Evolutionary conservation across 2,888 invertebrate genomes (phyloP).

Genomic region (Lepas anatifera): DNA sequence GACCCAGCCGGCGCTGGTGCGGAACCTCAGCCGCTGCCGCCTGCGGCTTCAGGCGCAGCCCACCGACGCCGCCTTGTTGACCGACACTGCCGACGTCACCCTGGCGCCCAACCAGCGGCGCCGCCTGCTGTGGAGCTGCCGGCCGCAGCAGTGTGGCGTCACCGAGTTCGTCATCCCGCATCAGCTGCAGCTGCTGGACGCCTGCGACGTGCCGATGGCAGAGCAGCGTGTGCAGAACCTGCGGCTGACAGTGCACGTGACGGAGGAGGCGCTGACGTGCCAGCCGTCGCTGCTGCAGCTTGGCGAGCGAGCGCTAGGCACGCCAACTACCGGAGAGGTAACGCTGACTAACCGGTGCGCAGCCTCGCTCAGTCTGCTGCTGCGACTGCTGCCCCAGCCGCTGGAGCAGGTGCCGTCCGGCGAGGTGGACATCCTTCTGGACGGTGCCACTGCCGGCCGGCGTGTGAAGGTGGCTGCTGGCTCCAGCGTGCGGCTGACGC

Average conservation of each 20-base stretch:
- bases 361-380: neutral
- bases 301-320: neutral
- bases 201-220: neutral
- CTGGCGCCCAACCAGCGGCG: neutral
- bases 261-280: neutral
- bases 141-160: neutral
- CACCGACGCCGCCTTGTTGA: neutral
- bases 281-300: neutral
- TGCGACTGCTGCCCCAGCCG: neutral
- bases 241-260: neutral
- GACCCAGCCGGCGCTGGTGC: neutral
- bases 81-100: neutral
- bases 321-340: neutral
- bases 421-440: neutral
- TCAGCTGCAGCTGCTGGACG: neutral
- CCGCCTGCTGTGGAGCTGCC: neutral
- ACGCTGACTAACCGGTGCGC: neutral
- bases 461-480: neutral
- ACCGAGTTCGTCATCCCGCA: neutral
- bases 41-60: neutral
- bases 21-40: neutral
- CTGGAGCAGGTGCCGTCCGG: neutral
- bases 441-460: neutral
- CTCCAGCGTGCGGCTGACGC: neutral
- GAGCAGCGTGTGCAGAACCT: neutral